Conservation (phyloP, 2,113 vertebrate genomes). For the Etia nguti region DNA sequence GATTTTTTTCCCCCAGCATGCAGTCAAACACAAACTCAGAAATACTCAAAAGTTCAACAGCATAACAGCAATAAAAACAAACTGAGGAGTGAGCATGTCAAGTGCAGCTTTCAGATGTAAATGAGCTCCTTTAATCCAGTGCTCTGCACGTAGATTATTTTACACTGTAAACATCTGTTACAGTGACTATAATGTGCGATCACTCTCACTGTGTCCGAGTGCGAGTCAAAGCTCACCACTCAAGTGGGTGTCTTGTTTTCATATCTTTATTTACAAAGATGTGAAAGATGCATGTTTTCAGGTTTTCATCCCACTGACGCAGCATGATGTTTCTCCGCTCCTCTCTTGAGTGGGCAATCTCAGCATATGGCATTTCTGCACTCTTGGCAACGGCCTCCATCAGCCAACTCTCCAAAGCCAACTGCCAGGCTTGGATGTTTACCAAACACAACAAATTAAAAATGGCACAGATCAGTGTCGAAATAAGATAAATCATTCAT, state of each 20-base stretch:
- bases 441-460: constrained; percentile 57
- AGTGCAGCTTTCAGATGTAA: not conserved
- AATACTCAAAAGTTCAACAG: not conserved
- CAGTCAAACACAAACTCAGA: constrained; percentile 1
- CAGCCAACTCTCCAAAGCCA: constrained; percentile 22
- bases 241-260: constrained; percentile 8
- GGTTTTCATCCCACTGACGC: constrained; percentile 38
- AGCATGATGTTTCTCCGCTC: constrained; percentile 13
- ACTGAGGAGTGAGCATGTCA: not conserved
- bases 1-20: not conserved
- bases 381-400: constrained; percentile 41
- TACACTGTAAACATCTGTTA: constrained; percentile 9
- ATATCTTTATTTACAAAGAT: constrained; percentile 16
- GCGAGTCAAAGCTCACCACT: not conserved
- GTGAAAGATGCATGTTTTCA: constrained; percentile 14
- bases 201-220: not conserved
- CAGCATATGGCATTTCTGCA: constrained; percentile 54
- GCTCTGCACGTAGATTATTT: not conserved
- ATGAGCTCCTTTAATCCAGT: constrained; percentile 24
- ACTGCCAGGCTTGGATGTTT: constrained; percentile 35
- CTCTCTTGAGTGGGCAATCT: constrained; percentile 30
- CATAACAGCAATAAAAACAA: not conserved
- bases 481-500: constrained; percentile 12
- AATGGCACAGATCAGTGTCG: constrained; percentile 16
- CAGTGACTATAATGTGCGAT: not conserved